Evolutionary conservation across 2,888 invertebrate species (phyloP).

Genomic region (Brenthis daphne): DNA sequence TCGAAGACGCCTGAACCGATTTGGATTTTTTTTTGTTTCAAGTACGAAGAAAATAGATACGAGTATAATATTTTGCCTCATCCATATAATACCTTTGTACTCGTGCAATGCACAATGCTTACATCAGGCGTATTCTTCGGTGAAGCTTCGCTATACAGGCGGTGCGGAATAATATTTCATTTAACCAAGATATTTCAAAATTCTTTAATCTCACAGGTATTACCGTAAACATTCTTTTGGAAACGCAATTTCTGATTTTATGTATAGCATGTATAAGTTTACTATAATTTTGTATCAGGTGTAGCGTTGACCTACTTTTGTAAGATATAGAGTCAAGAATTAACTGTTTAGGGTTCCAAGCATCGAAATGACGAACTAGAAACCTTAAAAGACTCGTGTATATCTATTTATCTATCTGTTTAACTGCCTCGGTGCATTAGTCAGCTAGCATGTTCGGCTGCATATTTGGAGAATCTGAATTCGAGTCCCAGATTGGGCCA

Average conservation of each 20-base stretch:
- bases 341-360: too few species aligned
- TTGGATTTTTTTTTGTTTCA: too few species aligned
- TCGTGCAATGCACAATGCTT: slow-evolving; percentile 42
- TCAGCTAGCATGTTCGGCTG: too few species aligned
- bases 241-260: slow-evolving; percentile 30
- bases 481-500: too few species aligned
- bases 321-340: too few species aligned
- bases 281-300: not conserved
- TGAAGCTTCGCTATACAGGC: slow-evolving; percentile 31
- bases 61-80: slow-evolving; percentile 8
- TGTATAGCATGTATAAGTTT: slow-evolving; percentile 7
- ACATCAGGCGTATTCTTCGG: slow-evolving; percentile 41
- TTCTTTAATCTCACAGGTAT: slow-evolving; percentile 40
- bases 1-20: too few species aligned
- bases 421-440: too few species aligned
- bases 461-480: too few species aligned
- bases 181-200: slow-evolving; percentile 41
- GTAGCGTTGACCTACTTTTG: not conserved
- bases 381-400: too few species aligned
- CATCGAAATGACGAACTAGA: too few species aligned
- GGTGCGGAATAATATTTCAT: slow-evolving; percentile 42
- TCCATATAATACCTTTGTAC: slow-evolving; percentile 21
- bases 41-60: too few species aligned
- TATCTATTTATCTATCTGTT: too few species aligned
- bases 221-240: slow-evolving; percentile 35